Evolutionary conservation across 2,888 invertebrate species (phyloP), one percentile per base, ranked within the genome.

Genomic region (Hedya salicella): DNA sequence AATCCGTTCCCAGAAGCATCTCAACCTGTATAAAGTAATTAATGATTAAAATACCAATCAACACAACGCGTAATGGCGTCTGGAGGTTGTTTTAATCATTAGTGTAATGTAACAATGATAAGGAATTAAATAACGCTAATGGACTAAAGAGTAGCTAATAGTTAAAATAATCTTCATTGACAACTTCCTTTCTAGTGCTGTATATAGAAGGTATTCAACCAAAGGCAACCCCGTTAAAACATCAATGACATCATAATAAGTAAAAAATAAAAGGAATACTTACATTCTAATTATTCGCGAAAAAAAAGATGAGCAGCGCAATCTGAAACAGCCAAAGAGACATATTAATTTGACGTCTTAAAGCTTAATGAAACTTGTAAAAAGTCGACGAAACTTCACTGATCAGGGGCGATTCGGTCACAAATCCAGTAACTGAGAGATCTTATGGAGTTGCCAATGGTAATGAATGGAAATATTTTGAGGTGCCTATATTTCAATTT

Each of bases 1-100:
- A 75, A 67, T 62, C 54, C 32, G 48, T 61, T 66, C 61, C 53
- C 40, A 53, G 66, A 61, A 54, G 14, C 52, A 30, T 17, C 30
- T 39, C 46, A n/a, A 25, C 39, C 40, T 21, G 64, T 21, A 44
- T 42, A 48, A 53, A 13, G 62, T 62, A 56, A 59, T 52, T 52
- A 52, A 60, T 59, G 52, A 44, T 65, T 49, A 11, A 42, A 54
- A 56, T 56, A 56, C 56, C 56, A 44, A 56, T 44, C 42, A 53
- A 25, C 11, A 5, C 11, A 21, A 32, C 17, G 40, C 25, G 11
- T 53, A 36, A 62, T 62, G 53, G 32, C 30, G 36, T 62, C 36
- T 53, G 36, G 44, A 62, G 46, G 62, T 62, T 62, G 39, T 46
- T 53, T 46, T 13, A 5, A 36, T 44, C 52, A 52, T 44, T 53